Conservation (phyloP, 2,888 invertebrate species). For the Drosophila peninsularis region DNA sequence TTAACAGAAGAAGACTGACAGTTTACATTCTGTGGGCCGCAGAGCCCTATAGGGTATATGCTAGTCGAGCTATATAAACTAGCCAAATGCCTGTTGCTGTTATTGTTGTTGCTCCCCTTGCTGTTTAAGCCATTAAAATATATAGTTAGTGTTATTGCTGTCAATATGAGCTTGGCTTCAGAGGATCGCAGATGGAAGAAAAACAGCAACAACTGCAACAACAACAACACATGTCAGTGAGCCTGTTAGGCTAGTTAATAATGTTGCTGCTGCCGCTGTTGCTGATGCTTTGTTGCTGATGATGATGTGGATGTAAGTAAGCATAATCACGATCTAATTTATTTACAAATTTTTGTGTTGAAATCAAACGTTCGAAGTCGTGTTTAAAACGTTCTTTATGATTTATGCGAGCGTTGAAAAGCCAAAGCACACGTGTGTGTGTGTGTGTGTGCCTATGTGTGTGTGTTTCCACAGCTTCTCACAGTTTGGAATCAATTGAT, state of each 20-base stretch:
- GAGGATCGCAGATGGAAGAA: conserved; percentile 17
- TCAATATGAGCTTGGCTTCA: conserved; percentile 49
- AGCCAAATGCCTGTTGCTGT: conserved; percentile 28
- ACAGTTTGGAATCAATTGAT: conserved; percentile 67
- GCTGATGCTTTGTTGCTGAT: conserved; percentile 36
- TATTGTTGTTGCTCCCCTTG: conserved; percentile 43
- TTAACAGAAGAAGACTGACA: too few species aligned
- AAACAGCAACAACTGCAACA: conserved; percentile 17
- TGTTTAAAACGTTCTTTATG: conserved; percentile 77
- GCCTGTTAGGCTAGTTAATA: conserved; percentile 63
- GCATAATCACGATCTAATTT: conserved; percentile 83
- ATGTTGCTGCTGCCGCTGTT: conserved; percentile 60
- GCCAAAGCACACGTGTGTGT: conserved; percentile 36
- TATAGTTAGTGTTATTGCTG: conserved; percentile 75
- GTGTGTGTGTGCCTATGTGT: background rate
- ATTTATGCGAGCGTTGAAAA: conserved; percentile 75
- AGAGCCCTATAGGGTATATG: conserved; percentile 19
- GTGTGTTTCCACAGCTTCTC: conserved; percentile 57
- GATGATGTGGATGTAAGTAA: conserved; percentile 78
- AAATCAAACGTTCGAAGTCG: conserved; percentile 80
- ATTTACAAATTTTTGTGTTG: conserved; percentile 83
- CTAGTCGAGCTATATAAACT: conserved; percentile 3
- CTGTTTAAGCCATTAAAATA: conserved; percentile 71
- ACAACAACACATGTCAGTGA: conserved; percentile 62
- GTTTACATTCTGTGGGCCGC: too few species aligned